Evolutionary conservation across 2,888 invertebrate genomes (phyloP), one percentile per base, ranked within the genome.

Genomic region (Rhagonycha fulva): DNA sequence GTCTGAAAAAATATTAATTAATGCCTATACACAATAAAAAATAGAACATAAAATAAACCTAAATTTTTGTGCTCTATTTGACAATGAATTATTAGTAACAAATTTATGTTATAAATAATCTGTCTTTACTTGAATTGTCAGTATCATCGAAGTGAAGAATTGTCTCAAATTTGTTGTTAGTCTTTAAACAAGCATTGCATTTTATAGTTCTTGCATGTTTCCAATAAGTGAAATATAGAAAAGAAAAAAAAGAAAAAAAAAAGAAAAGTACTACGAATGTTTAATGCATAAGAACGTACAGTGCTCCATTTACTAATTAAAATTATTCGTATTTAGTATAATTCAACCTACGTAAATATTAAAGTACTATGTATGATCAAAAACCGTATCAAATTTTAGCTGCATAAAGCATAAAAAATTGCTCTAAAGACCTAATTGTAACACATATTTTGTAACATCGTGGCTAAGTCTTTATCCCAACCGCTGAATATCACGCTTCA

Each of bases 401-500:
- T 79, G 74, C 74, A 75, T 63, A 26, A 67, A 77, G 75, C 75
- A 68, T 72, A 72, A 77, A 77, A 72, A 72, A 77, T 75, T 76
- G 67, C 70, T 78, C 74, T 71, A 78, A 77, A 75, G 66, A 71
- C 75, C 62, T 75, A 77, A 77, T 76, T 75, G 75, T 73, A 75
- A 70, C 75, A 72, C 75, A 77, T 70, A 75, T 75, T 73, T 71
- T 78, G 77, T 79, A 79, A 81, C 81, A 80, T 82, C 82, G 83
- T 83, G 83, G 78, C 78, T 72, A 80, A 79, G 80, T 78, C 71
- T 80, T 80, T 79, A 78, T 79, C 74, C 32, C 76, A 76, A 72
- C 79, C 76, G 80, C 79, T 80, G 72, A 68, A 72, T 79, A 78
- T 82, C 77, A 82, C 79, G 81, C 82, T 81, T 75, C 75, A 76